Percentiles rank a stretch among this genome's conserved stretches.
Conservation (phyloP, 2,888 invertebrate species). For the Norana najaformis region DNA sequence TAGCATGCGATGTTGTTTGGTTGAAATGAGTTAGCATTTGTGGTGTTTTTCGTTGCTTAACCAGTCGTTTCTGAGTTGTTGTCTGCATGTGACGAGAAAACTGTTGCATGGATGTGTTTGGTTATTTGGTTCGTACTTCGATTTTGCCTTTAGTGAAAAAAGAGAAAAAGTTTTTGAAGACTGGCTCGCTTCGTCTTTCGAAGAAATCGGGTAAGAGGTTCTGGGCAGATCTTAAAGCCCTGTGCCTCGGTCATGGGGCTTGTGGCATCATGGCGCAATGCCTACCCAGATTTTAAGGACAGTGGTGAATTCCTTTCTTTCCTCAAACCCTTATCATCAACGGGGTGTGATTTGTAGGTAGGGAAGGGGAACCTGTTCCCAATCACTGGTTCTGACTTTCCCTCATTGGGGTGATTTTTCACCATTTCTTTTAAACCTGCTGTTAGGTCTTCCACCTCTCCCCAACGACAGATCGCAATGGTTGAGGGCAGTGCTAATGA, state of each 20-base stretch:
- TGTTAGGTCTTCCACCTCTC: no score
- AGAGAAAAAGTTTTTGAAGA: slow-evolving; percentile 15
- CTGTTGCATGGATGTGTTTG: slow-evolving; percentile 8
- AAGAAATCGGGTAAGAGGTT: slow-evolving; percentile 22
- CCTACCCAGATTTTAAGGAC: no score
- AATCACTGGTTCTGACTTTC: no score
- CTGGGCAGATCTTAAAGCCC: background rate
- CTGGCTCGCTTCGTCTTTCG: slow-evolving; percentile 10
- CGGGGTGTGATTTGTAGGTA: no score
- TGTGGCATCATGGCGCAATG: no score
- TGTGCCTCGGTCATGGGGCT: background rate
- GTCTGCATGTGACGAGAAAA: background rate
- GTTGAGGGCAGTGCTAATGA: no score
- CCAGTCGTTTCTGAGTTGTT: background rate
- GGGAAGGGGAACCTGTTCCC: no score
- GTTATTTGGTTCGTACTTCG: background rate
- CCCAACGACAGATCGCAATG: no score
- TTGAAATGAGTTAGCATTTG: background rate
- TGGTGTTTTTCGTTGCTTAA: background rate
- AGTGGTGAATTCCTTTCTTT: no score
- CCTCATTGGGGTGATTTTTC: no score
- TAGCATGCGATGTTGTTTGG: background rate
- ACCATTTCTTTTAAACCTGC: no score
- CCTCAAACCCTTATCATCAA: no score
- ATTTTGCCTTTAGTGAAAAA: slow-evolving; percentile 17